Percentiles rank a stretch among this genome's conserved stretches.
These are phyloP conservation scores for Malacosoma neustria DNA, from an alignment of 2,888 invertebrate genomes.

Conservation along the genomic window DNA sequence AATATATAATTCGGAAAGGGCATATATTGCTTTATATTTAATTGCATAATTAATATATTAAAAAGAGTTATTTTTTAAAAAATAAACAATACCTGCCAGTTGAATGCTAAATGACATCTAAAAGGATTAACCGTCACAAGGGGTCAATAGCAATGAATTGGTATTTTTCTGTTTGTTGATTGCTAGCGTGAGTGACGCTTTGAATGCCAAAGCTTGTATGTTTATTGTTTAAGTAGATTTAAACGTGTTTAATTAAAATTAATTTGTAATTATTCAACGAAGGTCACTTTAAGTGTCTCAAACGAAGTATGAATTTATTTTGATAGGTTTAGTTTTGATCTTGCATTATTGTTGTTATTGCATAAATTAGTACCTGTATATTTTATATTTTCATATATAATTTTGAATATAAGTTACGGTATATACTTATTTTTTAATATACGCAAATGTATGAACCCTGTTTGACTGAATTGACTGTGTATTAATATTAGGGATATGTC, in stretches of 20 bases:
- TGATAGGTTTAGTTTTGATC: conserved; percentile 7
- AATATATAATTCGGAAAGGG: no score
- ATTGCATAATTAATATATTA: no score
- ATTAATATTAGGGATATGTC: conserved; percentile 56
- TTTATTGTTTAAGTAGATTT: conserved; percentile 21
- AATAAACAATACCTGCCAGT: no score
- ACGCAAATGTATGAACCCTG: conserved; percentile 30
- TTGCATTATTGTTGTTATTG: background rate
- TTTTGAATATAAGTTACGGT: background rate
- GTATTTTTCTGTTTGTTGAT: conserved; percentile 11
- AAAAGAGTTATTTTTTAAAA: no score
- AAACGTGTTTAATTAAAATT: conserved; percentile 17
- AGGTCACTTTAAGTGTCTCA: conserved; percentile 60
- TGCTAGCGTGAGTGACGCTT: conserved; percentile 33
- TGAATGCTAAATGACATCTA: no score
- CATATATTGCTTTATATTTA: no score
- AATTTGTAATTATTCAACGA: conserved; percentile 35
- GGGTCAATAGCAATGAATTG: no score
- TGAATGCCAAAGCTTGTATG: conserved; percentile 40
- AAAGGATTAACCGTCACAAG: no score
- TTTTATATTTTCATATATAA: conserved; percentile 7
- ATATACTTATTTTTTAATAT: conserved; percentile 3
- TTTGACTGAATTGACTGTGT: conserved; percentile 68
- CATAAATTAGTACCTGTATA: conserved; percentile 5
- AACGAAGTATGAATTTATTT: conserved; percentile 17